Evolutionary conservation across 1,140 invertebrate genomes (phyloP), one percentile per base, ranked within the genome.

Genomic region (Drepana arcuata): DNA sequence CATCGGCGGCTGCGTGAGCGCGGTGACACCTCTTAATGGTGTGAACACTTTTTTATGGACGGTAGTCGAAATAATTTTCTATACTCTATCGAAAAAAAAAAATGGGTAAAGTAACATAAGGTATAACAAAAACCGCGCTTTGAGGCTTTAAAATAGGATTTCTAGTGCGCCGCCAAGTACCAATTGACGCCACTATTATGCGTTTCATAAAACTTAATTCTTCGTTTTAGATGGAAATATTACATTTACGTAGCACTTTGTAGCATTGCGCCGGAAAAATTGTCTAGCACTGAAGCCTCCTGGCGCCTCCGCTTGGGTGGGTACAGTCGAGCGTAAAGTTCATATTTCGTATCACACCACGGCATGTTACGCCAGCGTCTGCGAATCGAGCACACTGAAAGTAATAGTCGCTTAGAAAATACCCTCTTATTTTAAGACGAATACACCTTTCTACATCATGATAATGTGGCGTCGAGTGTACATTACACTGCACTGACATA

Each of bases 201-300:
- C 16, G 37, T 56, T 48, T 51, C 44, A 48, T 52, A 52, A n/a
- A 48, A 52, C 44, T 48, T 56, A 51, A 56, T 51, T 48, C 48
- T 44, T 41, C 25, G 14, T 21, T 26, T 41, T 30, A 29, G 14
- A 30, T 34, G 27, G 24, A 37, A 38, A 47, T 33, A 37, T 46
- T 14, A 24, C 11, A 26, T 25, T 7, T 35, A 39, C 36, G 38
- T 43, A 35, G 37, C 32, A 18, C 39, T 51, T 40, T 47, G 36
- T 16, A 36, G 41, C 41, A 37, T 1, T 37, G 25, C 37, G 24
- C 11, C 11, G 34, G 34, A 37, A 39, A 36, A 39, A 50, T 41
- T 31, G 34, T 37, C 18, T 32, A 15, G 16, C 32, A 40, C 26
- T 29, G 25, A 29, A 16, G 10, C 6, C 28, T n/a, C 13, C 9